These are phyloP conservation scores for Drosophila varians DNA, from an alignment of 1,140 invertebrate species.

Conservation along the genomic window DNA sequence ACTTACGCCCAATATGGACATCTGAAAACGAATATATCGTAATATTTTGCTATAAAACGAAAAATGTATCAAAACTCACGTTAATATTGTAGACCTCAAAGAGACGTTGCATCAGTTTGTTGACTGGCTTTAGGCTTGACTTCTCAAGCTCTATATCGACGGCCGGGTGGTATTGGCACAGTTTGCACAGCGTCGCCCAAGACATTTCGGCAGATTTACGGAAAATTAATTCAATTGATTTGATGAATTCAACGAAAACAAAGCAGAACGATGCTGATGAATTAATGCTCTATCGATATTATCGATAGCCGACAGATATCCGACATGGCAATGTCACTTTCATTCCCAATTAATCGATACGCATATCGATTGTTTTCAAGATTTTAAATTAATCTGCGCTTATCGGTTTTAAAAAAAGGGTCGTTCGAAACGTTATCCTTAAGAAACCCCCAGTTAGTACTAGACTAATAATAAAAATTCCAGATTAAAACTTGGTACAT, in stretches of 20 bases:
- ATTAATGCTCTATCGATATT: not conserved
- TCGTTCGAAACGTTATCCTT: too few relatives aligned
- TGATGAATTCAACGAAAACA: not conserved
- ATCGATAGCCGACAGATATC: not conserved
- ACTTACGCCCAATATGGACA: not conserved
- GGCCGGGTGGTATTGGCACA: not conserved
- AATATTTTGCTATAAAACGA: not conserved
- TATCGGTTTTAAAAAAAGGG: too few relatives aligned
- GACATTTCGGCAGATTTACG: not conserved
- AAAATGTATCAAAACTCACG: not conserved
- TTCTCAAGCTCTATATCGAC: not conserved
- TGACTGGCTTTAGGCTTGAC: not conserved
- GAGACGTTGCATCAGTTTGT: not conserved
- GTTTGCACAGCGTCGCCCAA: not conserved
- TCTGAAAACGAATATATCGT: not conserved
- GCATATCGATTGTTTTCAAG: too few relatives aligned
- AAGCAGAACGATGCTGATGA: not conserved
- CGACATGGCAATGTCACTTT: not conserved
- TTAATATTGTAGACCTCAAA: not conserved
- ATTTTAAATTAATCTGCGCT: too few relatives aligned
- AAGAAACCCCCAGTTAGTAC: not conserved
- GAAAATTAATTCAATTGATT: not conserved
- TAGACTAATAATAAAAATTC: not conserved
- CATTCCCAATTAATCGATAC: not conserved
- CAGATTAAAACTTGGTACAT: conserved; percentile 38